These are phyloP conservation scores for Brachymystax lenok DNA, from an alignment of 2,797 vertebrate species.

Conservation along the genomic window DNA sequence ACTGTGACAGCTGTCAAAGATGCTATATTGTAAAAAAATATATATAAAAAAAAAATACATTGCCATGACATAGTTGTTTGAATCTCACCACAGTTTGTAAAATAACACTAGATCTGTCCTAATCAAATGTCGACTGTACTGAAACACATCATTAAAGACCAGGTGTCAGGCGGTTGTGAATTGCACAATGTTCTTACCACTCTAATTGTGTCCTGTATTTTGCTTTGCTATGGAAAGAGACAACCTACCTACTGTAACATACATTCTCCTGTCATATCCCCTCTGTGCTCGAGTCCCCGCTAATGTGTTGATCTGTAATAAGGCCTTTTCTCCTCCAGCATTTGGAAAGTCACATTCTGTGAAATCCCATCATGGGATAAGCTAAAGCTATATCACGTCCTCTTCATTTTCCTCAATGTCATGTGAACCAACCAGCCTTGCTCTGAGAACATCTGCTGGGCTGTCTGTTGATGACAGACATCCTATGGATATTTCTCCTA, in stretches of 20 bases:
- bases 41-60: not conserved
- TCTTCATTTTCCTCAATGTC: constrained; percentile 42
- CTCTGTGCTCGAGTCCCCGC: not conserved
- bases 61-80: constrained; percentile 48
- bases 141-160: constrained; percentile 62
- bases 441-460: not conserved
- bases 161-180: constrained; percentile 56
- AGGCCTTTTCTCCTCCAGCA: not conserved
- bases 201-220: constrained; percentile 33
- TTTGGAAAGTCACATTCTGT: not conserved
- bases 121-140: constrained; percentile 49
- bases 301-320: not conserved
- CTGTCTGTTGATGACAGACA: constrained; percentile 11
- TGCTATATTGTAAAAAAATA: constrained; percentile 54
- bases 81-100: constrained; percentile 38
- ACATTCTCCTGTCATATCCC: constrained; percentile 51
- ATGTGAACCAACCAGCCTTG: constrained; percentile 35
- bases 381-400: not conserved
- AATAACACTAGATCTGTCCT: constrained; percentile 34
- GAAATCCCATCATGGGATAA: constrained; percentile 2
- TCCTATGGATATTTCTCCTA: constrained; percentile 40
- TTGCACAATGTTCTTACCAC: constrained; percentile 50
- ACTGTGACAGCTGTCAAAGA: constrained; percentile 72
- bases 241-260: constrained; percentile 69
- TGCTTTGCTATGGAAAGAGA: constrained; percentile 47